These are phyloP conservation scores for Colistium nudipinnis DNA, from an alignment of 2,113 vertebrate species.

Conservation along the genomic window DNA sequence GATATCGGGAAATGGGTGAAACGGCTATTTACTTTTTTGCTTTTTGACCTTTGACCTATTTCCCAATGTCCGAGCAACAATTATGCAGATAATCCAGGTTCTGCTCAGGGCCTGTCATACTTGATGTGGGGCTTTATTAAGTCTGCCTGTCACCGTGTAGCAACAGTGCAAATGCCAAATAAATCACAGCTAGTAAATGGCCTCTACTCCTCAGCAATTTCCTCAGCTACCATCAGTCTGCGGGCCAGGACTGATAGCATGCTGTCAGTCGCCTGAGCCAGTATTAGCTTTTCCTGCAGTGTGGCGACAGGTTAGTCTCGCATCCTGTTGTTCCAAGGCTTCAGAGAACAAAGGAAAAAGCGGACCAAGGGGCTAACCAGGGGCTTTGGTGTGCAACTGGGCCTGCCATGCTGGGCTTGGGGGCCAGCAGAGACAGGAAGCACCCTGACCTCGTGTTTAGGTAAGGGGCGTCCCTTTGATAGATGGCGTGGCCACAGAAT, in stretches of 20 bases:
- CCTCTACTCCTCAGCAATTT: slow-evolving; percentile 63
- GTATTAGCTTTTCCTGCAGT: slow-evolving; percentile 1
- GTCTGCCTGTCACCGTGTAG: slow-evolving; percentile 46
- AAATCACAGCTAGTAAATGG: slow-evolving; percentile 65
- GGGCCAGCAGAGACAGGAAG: slow-evolving; percentile 43
- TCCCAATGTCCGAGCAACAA: no score
- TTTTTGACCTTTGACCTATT: no score
- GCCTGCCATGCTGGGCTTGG: slow-evolving; percentile 8
- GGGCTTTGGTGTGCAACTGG: slow-evolving; percentile 43
- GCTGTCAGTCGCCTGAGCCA: slow-evolving; percentile 45
- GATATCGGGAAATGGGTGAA: no score
- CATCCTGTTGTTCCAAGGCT: slow-evolving; percentile 18
- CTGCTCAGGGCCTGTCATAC: slow-evolving; percentile 31
- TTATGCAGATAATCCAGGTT: slow-evolving; percentile 24
- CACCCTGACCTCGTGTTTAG: slow-evolving; percentile 79
- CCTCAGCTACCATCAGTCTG: slow-evolving; percentile 60
- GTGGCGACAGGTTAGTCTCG: neutral
- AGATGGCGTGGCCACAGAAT: slow-evolving; percentile 72
- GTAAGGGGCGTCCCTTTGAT: slow-evolving; percentile 76
- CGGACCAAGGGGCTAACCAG: slow-evolving; percentile 35
- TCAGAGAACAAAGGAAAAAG: neutral
- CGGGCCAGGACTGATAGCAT: slow-evolving; percentile 49
- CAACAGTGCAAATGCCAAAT: slow-evolving; percentile 53
- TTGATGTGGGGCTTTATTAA: slow-evolving; percentile 32
- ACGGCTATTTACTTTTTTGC: no score